Conservation (phyloP, 2,113 vertebrate genomes). For the Trinectes maculatus region DNA sequence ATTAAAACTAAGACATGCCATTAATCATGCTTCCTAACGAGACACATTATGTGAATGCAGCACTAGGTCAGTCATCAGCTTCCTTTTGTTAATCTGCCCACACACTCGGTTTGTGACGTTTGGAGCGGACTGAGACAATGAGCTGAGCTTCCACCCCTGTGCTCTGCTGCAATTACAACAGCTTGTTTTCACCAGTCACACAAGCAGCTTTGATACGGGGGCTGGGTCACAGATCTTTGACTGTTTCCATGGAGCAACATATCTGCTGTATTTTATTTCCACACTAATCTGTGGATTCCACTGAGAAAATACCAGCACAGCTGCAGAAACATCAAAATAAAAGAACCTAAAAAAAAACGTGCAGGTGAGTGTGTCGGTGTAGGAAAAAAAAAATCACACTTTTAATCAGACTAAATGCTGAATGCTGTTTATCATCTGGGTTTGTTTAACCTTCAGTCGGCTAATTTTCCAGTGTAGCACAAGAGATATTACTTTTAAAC, state of each 20-base stretch:
- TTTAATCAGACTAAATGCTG: constrained; percentile 2
- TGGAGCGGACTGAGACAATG: constrained; percentile 45
- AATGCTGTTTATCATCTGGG: constrained; percentile 3
- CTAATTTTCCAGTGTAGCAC: neutral
- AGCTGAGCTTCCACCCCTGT: constrained; percentile 6
- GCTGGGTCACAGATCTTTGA: constrained; percentile 27
- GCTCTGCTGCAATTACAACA: constrained; percentile 37
- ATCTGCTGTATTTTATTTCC: constrained; percentile 23
- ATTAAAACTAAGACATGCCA: too few relatives aligned
- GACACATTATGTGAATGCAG: constrained; percentile 34
- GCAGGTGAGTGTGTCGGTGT: neutral
- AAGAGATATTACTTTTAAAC: constrained; percentile 7
- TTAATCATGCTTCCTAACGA: too few relatives aligned
- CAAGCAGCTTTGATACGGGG: constrained; percentile 41
- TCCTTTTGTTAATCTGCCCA: constrained; percentile 48
- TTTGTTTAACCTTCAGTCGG: constrained; percentile 13
- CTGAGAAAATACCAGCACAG: neutral
- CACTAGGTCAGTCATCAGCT: constrained; percentile 13
- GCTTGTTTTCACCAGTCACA: constrained; percentile 34
- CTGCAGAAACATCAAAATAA: neutral
- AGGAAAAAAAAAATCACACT: constrained; percentile 8
- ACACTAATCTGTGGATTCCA: constrained; percentile 13
- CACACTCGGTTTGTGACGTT: constrained; percentile 50
- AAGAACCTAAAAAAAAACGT: neutral
- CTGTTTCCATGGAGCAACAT: constrained; percentile 23